These are phyloP conservation scores for Neolamprologus fasciatus DNA, from an alignment of 2,113 vertebrate genomes.

Conservation along the genomic window DNA sequence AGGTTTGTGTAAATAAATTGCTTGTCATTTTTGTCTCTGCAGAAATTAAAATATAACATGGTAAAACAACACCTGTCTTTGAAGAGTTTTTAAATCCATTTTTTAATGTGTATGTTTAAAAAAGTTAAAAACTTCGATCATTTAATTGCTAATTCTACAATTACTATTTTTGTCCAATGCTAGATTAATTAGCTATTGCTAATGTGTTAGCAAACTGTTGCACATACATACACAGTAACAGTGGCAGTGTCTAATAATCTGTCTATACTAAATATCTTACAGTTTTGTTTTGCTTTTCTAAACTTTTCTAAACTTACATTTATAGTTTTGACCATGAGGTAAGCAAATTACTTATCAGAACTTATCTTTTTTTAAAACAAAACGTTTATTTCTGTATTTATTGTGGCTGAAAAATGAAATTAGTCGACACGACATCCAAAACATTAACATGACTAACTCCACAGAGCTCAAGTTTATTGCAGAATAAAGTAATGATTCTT, in stretches of 20 bases:
- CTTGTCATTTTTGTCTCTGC: constrained; percentile 99
- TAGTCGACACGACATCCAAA: background rate
- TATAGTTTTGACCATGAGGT: background rate
- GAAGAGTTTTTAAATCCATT: background rate
- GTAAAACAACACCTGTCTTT: constrained; percentile 66
- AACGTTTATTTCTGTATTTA: background rate
- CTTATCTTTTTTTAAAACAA: background rate
- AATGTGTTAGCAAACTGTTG: background rate
- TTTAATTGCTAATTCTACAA: background rate
- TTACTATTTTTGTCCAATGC: background rate
- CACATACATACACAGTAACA: background rate
- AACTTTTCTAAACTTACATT: background rate
- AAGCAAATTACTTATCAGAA: background rate
- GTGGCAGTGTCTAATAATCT: background rate
- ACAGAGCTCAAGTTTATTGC: background rate
- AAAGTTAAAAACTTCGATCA: background rate
- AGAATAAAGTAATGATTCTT: background rate
- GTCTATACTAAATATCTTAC: background rate
- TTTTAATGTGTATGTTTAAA: background rate
- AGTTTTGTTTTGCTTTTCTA: background rate
- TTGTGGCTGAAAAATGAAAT: background rate
- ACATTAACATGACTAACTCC: background rate
- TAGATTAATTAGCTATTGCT: background rate
- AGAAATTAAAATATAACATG: constrained; percentile 99
- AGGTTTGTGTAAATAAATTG: constrained; percentile 99